Base-by-base conservation (phyloP, 2,888 invertebrate genomes). In the Brachynemurus nebulosus region DNA sequence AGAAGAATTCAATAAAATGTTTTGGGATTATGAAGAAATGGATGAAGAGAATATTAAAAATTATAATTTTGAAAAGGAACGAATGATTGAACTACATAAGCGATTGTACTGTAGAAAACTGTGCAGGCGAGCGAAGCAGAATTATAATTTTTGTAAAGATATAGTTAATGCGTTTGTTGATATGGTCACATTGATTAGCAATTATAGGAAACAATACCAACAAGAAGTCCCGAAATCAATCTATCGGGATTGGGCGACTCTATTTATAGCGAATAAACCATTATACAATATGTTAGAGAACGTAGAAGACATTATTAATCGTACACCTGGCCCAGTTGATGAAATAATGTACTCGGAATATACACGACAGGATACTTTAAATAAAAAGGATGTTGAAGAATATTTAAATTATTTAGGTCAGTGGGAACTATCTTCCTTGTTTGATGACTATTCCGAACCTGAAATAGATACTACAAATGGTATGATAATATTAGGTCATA, bases 111-210 rank as follows among this genome's bases (percentile, higher is more conserved):
- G 63, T 2, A 70, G 72, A 53, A 73, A 71, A 59, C 59, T 66
- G 55, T 67, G 62, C 54, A 62, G 67, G 44, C 70, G 69, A 59
- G 60, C 64, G 25, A 61, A 67, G 47, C 63, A 68, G 48, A 66
- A 69, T 48, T 62, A 67, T 45, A 62, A 67, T 49, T 64, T 72
- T 44, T 77, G 76, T 51, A 62, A 60, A 33, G 68, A 71, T 2
- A 68, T 71, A 0, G 53, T 74, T 33, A 54, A 69, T n/a, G 71
- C 74, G 37, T 55, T 79, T 2, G 60, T 71, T 2, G 72, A 74
- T 56, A 68, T 73, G 30, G 69, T 74, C 0, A 57, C 71, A 2
- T 70, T 67, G 55, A 63, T 65, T 48, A 67, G 62, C 2, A 72
- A 74, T 49, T 75, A 66, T 52, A 67, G 63, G 50, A 57, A 58